A percentile compares a stretch with the other conserved stretches of the same genome.
Conservation (phyloP, 2,113 vertebrate species). For the Raja brachyura region DNA sequence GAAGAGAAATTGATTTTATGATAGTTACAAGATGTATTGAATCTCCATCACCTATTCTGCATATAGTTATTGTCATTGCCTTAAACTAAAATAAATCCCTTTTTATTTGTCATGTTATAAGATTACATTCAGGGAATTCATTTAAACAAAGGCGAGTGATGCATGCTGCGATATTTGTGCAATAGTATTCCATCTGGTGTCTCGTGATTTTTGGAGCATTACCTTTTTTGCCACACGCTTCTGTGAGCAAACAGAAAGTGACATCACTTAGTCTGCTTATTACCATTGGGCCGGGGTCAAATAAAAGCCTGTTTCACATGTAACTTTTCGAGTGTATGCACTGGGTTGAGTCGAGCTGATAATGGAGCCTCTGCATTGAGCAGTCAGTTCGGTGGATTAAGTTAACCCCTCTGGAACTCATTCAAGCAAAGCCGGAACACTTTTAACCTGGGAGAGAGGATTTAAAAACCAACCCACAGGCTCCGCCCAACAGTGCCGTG, state of each 20-base stretch:
- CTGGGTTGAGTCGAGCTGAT: not conserved
- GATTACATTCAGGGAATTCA: not conserved
- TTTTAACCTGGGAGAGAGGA: not conserved
- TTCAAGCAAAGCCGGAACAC: not conserved
- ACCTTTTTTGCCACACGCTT: not conserved
- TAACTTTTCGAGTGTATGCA: not conserved
- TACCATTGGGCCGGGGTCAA: not conserved
- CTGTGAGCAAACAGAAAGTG: not conserved
- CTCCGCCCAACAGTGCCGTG: not conserved
- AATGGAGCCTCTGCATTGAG: not conserved
- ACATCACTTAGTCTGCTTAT: constrained; percentile 19
- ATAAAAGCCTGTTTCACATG: not conserved
- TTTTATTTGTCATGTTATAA: not conserved
- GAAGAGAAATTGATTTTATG: not conserved
- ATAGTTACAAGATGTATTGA: not conserved
- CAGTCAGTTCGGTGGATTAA: not conserved
- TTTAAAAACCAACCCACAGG: constrained; percentile 22
- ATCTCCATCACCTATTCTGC: not conserved
- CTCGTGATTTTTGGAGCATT: not conserved
- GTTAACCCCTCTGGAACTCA: not conserved
- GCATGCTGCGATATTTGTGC: not conserved
- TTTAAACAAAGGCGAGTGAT: not conserved
- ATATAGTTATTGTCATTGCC: not conserved
- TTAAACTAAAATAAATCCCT: not conserved
- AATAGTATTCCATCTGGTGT: not conserved